phyloP scores from a whole-genome alignment of 2,797 vertebrate genomes.

The Sebastes miniatus region DNA sequence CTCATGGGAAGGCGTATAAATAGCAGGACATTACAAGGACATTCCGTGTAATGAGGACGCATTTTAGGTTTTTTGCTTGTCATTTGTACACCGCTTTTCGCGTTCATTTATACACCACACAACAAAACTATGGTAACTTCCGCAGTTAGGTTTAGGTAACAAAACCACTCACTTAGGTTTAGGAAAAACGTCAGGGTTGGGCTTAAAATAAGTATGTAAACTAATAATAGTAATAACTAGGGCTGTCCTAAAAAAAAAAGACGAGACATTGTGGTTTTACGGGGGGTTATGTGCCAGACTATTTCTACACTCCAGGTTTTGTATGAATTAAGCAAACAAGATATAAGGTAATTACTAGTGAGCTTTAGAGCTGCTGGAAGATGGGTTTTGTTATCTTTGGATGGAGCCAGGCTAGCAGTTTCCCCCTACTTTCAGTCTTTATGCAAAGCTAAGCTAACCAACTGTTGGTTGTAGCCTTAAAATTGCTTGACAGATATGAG shows the following conservation, averaged over 20 bases:
- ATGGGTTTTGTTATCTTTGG: not conserved
- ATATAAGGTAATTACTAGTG: not conserved
- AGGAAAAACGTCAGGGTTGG: too few species aligned
- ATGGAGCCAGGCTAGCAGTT: not conserved
- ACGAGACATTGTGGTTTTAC: not conserved
- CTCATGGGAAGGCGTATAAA: too few species aligned
- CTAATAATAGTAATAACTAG: too few species aligned
- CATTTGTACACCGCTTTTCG: too few species aligned
- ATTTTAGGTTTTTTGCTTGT: too few species aligned
- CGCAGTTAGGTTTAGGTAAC: too few species aligned
- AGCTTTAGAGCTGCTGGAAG: not conserved
- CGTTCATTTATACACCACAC: too few species aligned
- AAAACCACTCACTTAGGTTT: too few species aligned
- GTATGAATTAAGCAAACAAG: not conserved
- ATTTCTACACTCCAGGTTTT: not conserved
- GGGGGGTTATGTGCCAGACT: not conserved
- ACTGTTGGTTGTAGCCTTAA: not conserved
- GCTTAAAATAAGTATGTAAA: too few species aligned
- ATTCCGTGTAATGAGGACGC: too few species aligned
- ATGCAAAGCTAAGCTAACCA: not conserved
- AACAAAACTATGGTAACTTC: too few species aligned
- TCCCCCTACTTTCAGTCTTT: not conserved
- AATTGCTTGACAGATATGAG: not conserved
- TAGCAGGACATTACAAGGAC: too few species aligned
- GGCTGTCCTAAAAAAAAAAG: not conserved